Percentiles rank a stretch among this genome's conserved stretches.
Conservation (phyloP, 2,888 invertebrate genomes). For the Dicranocentrus wangi region DNA sequence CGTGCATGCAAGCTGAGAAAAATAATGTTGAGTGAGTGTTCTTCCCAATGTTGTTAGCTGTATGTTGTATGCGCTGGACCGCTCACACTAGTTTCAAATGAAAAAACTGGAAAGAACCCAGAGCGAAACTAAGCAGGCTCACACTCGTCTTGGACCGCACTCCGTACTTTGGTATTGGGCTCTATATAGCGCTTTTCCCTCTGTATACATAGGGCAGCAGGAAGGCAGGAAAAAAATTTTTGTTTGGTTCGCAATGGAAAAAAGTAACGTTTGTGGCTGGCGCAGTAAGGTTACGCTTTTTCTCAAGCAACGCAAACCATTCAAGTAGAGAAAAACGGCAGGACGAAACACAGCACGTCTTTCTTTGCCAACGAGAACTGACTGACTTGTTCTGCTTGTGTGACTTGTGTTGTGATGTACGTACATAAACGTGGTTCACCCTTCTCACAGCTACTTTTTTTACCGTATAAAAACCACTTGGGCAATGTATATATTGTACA, state of each 20-base stretch:
- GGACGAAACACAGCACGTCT: constrained; percentile 29
- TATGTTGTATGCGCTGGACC: no score
- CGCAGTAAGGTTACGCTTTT: constrained; percentile 7
- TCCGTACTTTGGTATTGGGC: constrained; percentile 2
- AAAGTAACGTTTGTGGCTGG: constrained; percentile 23
- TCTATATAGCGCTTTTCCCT: constrained; percentile 13
- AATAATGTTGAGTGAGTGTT: constrained; percentile 1
- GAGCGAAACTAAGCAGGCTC: constrained; percentile 2
- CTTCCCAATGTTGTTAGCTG: background rate
- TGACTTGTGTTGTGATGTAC: constrained; percentile 32
- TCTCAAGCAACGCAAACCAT: background rate
- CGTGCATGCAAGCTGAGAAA: background rate
- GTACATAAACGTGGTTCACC: constrained; percentile 18
- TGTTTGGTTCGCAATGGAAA: constrained; percentile 29
- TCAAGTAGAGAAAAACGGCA: background rate
- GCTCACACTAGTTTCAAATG: background rate
- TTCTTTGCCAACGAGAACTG: constrained; percentile 40
- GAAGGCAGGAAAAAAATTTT: constrained; percentile 20
- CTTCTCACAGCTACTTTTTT: background rate
- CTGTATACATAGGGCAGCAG: constrained; percentile 9
- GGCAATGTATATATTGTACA: background rate
- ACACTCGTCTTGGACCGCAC: background rate
- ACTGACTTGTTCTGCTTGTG: constrained; percentile 35
- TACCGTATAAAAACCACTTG: no score
- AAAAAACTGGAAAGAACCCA: background rate